Percentiles rank a stretch among this genome's conserved stretches.
These are phyloP conservation scores for Copsychus sechellarum DNA, from an alignment of 2,113 vertebrate species.

Conservation along the genomic window DNA sequence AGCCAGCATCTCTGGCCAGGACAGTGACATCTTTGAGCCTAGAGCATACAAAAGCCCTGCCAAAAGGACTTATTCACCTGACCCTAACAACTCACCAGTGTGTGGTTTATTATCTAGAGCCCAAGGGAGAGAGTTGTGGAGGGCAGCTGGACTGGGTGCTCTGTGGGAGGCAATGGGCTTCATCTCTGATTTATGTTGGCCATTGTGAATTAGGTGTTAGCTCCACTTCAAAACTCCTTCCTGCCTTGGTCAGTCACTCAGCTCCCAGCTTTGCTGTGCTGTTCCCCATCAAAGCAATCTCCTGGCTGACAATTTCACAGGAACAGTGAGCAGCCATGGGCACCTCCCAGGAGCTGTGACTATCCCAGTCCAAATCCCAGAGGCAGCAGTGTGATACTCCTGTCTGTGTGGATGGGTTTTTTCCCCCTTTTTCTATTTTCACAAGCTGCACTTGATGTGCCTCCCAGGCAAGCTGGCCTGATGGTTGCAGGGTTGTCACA, in stretches of 20 bases:
- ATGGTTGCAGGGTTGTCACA: neutral
- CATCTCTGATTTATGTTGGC: neutral
- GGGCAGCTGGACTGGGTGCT: neutral
- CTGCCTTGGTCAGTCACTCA: neutral
- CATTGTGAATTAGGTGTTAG: neutral
- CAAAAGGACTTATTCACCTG: neutral
- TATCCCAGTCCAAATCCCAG: neutral
- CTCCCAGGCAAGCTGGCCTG: neutral
- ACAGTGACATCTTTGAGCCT: neutral
- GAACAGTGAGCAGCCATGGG: neutral
- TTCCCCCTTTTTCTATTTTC: neutral
- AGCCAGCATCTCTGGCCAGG: neutral
- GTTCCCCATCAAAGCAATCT: neutral
- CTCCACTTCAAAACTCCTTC: neutral
- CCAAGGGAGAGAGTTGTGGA: neutral
- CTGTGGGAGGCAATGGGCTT: neutral
- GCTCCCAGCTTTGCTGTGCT: neutral
- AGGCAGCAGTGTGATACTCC: neutral
- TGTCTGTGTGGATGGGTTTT: accelerated
- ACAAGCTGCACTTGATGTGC: neutral
- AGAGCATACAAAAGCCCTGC: neutral
- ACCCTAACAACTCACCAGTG: accelerated
- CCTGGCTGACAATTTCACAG: neutral
- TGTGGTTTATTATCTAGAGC: neutral
- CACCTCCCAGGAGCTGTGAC: neutral